phyloP scores from a whole-genome alignment of 2,113 vertebrate genomes.

The Cochlearius cochlearius region DNA sequence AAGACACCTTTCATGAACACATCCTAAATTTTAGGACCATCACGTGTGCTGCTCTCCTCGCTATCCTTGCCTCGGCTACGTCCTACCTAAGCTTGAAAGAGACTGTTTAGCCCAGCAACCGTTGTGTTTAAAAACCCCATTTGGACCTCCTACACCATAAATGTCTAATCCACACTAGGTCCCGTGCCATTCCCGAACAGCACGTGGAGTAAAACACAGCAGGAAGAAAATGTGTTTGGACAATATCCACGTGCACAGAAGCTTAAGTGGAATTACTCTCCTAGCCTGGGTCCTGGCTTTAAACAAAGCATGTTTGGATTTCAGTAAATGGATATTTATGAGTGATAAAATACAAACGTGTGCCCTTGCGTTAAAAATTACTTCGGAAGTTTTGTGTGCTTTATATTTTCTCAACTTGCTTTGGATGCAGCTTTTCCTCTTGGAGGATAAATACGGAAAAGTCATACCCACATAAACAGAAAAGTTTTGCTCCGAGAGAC shows the following conservation, averaged over 20 bases:
- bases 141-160: constrained; percentile 35
- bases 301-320: constrained; percentile 1
- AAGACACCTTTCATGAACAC: background rate
- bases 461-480: background rate
- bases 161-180: constrained; percentile 24
- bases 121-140: background rate
- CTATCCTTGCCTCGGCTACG: background rate
- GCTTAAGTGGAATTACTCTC: constrained; percentile 13
- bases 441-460: background rate
- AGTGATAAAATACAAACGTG: background rate
- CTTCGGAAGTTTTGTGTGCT: background rate
- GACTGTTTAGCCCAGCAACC: constrained; percentile 11
- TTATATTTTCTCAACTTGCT: background rate
- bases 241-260: background rate
- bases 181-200: background rate
- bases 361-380: background rate
- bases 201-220: background rate
- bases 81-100: constrained; percentile 40
- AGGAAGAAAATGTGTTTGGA: constrained; percentile 62
- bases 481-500: background rate
- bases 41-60: background rate
- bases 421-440: background rate
- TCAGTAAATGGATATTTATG: background rate
- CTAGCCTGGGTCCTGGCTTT: background rate
- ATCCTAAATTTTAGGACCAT: background rate